A percentile compares a stretch with the other conserved stretches of the same genome.
These are phyloP conservation scores for Clistopyga incitator DNA, from an alignment of 2,888 invertebrate genomes.

Conservation along the genomic window DNA sequence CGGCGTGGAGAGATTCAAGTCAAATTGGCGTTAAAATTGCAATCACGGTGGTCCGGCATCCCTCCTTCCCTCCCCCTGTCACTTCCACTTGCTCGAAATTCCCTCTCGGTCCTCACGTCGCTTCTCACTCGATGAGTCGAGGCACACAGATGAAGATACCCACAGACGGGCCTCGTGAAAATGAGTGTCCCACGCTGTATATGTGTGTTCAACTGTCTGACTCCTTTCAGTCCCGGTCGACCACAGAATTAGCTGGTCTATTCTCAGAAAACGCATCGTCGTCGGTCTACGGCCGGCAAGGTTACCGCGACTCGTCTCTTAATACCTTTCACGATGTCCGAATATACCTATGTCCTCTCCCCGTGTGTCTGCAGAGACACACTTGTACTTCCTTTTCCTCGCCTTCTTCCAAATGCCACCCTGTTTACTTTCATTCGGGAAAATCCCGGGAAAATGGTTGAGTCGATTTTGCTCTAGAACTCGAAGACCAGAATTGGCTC, in stretches of 20 bases:
- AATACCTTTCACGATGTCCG: constrained; percentile 30
- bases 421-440: not conserved
- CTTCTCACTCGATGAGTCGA: constrained; percentile 44
- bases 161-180: not conserved
- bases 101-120: constrained; percentile 38
- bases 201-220: constrained; percentile 58
- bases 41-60: constrained; percentile 82
- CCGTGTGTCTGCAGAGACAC: not conserved
- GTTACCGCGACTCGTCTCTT: constrained; percentile 46
- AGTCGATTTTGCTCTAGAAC: not conserved
- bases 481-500: too few species aligned
- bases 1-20: constrained; percentile 80
- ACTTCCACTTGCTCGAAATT: constrained; percentile 57
- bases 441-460: not conserved
- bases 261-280: constrained; percentile 78
- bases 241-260: constrained; percentile 83
- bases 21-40: constrained; percentile 84
- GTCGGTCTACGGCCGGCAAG: constrained; percentile 44
- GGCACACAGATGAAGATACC: not conserved
- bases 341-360: constrained; percentile 17
- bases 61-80: constrained; percentile 58
- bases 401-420: not conserved
- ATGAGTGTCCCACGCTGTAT: constrained; percentile 44
- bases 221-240: constrained; percentile 49
- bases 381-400: not conserved